Base-by-base conservation (phyloP, 2,797 vertebrate genomes). In the Melanotaenia maccullochi region DNA sequence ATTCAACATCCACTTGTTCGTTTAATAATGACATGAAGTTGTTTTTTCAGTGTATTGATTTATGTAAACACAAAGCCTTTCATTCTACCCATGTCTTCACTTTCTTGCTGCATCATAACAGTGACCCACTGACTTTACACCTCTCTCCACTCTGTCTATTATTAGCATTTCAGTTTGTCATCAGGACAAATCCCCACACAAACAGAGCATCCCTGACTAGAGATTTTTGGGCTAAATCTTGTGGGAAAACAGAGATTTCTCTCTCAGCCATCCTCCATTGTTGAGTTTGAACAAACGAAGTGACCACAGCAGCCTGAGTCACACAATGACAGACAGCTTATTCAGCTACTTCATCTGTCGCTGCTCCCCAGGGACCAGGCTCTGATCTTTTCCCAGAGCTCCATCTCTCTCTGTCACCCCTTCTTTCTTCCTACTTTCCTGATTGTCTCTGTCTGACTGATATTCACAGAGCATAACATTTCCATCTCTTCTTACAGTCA, bases 291-390 rank as follows among this genome's bases (percentile, higher is more conserved):
- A 93, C 90, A 91, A 93, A 92, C 87, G 71, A 87, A 88, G 86
- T 90, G 91, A 91, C 89, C 91, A 92, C 87, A 88, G 90, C 91
- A 83, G 90, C 86, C 89, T 65, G 25, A 92, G 89, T 90, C 87
- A 89, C 90, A 93, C 91, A 93, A 93, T 93, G 92, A 93, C 90
- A 90, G 92, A 93, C 91, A 93, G 91, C 92, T 93, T 92, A 93
- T 93, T 93, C 92, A 93, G 91, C 89, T 82, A 93, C 89, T 93
- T 93, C 92, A 93, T 93, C 92, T 93, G 92, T 90, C 64, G 89
- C 85, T 47, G 60, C 81, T 90, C 91, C 91, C 91, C 81, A 85
- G 92, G 91, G 92, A 92, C 87, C 66, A 18, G 64, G 78, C 92
- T 92, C 88, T 90, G 90, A 92, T 93, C 92, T 92, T 91, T 92